Evolutionary conservation across 2,888 invertebrate species (phyloP).

Genomic region (Drosophila aldrichi): DNA sequence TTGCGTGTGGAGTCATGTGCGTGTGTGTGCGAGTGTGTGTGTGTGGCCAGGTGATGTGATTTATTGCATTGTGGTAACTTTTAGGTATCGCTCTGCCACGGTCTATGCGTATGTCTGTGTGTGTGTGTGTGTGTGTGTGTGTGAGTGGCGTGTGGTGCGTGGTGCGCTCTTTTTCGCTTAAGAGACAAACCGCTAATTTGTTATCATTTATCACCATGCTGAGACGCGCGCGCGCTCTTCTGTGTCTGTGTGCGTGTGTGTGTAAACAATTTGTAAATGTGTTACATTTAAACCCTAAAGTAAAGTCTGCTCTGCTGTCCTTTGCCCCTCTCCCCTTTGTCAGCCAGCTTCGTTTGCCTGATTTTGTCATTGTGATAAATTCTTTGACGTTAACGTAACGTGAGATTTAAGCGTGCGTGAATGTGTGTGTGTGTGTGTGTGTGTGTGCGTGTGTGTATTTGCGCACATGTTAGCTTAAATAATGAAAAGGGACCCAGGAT

Average conservation of each 20-base stretch:
- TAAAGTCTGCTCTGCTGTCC: conserved; percentile 55
- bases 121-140: conserved; percentile 13
- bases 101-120: conserved; percentile 19
- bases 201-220: conserved; percentile 79
- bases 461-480: conserved; percentile 53
- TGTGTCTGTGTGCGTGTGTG: conserved; percentile 42
- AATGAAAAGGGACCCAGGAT: conserved; percentile 64
- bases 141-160: conserved; percentile 17
- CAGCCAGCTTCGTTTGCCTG: conserved; percentile 35
- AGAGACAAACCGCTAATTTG: conserved; percentile 73
- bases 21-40: conserved; percentile 21
- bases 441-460: conserved; percentile 24
- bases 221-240: conserved; percentile 42
- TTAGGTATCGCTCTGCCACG: conserved; percentile 64
- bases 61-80: conserved; percentile 79
- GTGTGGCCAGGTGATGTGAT: conserved; percentile 72
- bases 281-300: conserved; percentile 78
- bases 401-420: conserved; percentile 51
- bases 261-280: conserved; percentile 79
- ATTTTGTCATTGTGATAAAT: conserved; percentile 78
- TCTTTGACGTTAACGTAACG: conserved; percentile 66
- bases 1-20: background rate
- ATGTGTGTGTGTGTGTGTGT: conserved; percentile 1
- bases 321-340: background rate
- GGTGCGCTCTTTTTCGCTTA: conserved; percentile 59